phyloP scores from a whole-genome alignment of 2,113 vertebrate genomes.

The Alligator sinensis region DNA sequence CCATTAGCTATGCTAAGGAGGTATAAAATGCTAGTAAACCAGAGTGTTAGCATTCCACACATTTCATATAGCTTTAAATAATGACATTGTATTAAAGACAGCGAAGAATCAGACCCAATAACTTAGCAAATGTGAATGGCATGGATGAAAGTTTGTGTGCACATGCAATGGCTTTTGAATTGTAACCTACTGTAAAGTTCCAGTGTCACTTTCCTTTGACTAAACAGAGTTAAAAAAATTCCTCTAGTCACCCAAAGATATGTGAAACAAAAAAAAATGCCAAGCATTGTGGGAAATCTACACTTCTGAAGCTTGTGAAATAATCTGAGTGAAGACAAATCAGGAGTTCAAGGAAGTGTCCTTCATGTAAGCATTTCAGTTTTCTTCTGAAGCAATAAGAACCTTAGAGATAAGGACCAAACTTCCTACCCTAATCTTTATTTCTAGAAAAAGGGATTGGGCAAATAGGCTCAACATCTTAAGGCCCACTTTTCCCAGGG shows the following conservation, averaged over 20 bases:
- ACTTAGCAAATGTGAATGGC: background rate
- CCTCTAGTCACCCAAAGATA: slow-evolving; percentile 45
- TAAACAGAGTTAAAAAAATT: slow-evolving; percentile 57
- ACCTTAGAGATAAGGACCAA: slow-evolving; percentile 68
- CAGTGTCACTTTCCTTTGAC: slow-evolving; percentile 42
- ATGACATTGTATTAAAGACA: slow-evolving; percentile 17
- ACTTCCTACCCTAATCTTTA: slow-evolving; percentile 72
- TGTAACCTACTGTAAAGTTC: slow-evolving; percentile 30
- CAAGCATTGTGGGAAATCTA: slow-evolving; percentile 55
- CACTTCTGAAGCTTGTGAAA: slow-evolving; percentile 39
- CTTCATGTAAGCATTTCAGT: slow-evolving; percentile 70
- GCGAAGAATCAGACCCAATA: slow-evolving; percentile 12
- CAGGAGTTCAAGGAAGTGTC: slow-evolving; percentile 62
- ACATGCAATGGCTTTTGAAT: slow-evolving; percentile 22
- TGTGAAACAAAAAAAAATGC: slow-evolving; percentile 44
- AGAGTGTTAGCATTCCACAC: background rate
- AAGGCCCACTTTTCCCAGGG: slow-evolving; percentile 68
- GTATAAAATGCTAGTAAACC: background rate
- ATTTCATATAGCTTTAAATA: background rate
- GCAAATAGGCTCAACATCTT: slow-evolving; percentile 71
- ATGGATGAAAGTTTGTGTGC: slow-evolving; percentile 19
- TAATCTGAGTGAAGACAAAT: slow-evolving; percentile 69
- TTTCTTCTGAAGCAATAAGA: slow-evolving; percentile 71
- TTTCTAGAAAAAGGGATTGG: slow-evolving; percentile 72
- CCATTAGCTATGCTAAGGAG: background rate